Evolutionary conservation across 2,797 vertebrate species (phyloP).

Genomic region (Xiphorhynchus erythropygius): DNA sequence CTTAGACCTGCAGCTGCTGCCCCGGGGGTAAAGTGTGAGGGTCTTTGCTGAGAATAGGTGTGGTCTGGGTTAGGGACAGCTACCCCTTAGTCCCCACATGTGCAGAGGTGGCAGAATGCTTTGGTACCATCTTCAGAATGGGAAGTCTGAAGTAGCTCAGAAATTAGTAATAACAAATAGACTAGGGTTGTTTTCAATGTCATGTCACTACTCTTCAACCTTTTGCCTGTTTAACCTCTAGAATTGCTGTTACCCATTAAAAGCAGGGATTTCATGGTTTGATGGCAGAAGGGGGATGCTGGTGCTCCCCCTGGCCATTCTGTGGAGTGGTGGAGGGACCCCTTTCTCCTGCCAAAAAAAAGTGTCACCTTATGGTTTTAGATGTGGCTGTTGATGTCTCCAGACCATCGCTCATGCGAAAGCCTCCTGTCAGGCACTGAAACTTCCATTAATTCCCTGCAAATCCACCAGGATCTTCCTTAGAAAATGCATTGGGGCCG

Average conservation of each 20-base stretch:
- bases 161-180: background rate
- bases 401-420: fast-evolving
- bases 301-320: background rate
- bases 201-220: fast-evolving
- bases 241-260: background rate
- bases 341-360: background rate
- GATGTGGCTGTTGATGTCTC: background rate
- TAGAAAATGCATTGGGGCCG: background rate
- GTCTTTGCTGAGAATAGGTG: background rate
- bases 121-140: background rate
- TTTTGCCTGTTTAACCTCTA: background rate
- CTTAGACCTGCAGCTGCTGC: background rate
- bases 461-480: background rate
- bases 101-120: background rate
- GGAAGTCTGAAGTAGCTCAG: background rate
- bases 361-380: background rate
- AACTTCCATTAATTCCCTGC: background rate
- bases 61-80: background rate
- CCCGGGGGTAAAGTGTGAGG: background rate
- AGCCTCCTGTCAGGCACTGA: background rate
- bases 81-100: fast-evolving
- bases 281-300: background rate
- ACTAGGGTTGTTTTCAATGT: background rate
- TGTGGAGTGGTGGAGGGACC: background rate
- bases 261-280: background rate